Evolutionary conservation across 30 jellyfish, hydroid and myxozoan species (phyloP).

Genomic region (Aurelia sp.): DNA sequence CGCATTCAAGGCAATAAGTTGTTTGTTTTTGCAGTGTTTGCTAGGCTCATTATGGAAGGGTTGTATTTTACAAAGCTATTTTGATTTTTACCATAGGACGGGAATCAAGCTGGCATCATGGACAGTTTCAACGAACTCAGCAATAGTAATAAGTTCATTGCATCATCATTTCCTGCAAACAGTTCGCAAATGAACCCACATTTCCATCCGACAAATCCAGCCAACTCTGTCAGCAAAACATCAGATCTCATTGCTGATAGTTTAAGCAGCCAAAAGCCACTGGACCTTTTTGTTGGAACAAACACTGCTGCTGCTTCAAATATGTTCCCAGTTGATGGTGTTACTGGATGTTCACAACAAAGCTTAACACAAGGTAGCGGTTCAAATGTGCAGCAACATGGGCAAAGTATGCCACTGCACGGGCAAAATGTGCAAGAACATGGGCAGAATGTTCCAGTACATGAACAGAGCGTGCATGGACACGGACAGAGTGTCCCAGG

Average conservation of each 20-base stretch:
- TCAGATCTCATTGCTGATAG: background rate
- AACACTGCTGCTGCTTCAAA: background rate
- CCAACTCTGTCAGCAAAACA: background rate
- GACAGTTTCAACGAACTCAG: background rate
- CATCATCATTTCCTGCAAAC: background rate
- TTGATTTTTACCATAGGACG: background rate
- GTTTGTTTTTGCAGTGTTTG: background rate
- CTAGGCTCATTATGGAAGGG: too few relatives aligned
- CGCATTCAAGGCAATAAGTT: background rate
- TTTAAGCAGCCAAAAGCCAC: conserved; percentile 6
- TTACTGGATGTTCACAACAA: background rate
- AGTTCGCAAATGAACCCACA: background rate
- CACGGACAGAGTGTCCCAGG: too few relatives aligned
- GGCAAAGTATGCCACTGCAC: too few relatives aligned
- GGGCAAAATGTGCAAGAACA: too few relatives aligned
- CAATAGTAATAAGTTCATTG: background rate
- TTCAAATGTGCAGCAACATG: too few relatives aligned
- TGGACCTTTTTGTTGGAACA: background rate
- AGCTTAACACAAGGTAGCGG: too few relatives aligned
- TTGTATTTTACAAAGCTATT: background rate
- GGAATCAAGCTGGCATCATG: background rate
- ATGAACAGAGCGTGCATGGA: too few relatives aligned
- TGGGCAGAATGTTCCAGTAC: too few relatives aligned
- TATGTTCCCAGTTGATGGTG: background rate
- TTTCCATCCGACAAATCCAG: background rate